Evolutionary conservation across 2,888 invertebrate genomes (phyloP), one percentile per base, ranked within the genome.

Genomic region (Melipona bicolor): DNA sequence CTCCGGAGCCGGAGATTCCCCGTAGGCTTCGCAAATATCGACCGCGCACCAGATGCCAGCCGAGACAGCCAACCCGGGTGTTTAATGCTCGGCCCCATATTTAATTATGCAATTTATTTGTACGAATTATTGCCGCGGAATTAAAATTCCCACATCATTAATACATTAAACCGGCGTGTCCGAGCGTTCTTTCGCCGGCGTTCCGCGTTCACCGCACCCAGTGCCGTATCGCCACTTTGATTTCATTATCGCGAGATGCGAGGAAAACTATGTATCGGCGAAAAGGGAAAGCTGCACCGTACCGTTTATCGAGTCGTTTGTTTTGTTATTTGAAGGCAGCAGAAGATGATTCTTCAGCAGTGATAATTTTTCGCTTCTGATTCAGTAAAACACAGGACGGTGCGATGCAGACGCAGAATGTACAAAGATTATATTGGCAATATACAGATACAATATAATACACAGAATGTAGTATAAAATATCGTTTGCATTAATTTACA

Each of bases 21-120:
- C 68, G 81, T 84, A 85, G 85, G 74, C 77, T 85, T 85, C 71
- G 80, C 84, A 84, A 85, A 85, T 85, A 85, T 85, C 85, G 79
- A 70, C 73, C 70, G 75, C 67, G 77, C 84, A 81, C 77, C 84
- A 77, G 77, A 84, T 85, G 85, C 73, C 73, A 71, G 50, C 43
- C 76, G 72, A 73, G 74, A 75, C 82, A 70, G 52, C 77, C 76
- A 49, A 36, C 27, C 70, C 73, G 73, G 73, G 59, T 77, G 71
- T 85, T 85, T 84, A 85, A 85, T 79, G 79, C 65, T 43, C 71
- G 71, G 61, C 59, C 56, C 72, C 77, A 77, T 85, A 84, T 85
- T 85, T 85, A 85, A 85, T 84, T 80, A 80, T 77, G 77, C 81
- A 61, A 77, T 77, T 64, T 77, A 77, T 85, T 85, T 80, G 77